Evolutionary conservation across 2,888 invertebrate species (phyloP), one percentile per base, ranked within the genome.

Genomic region (Allacma fusca): DNA sequence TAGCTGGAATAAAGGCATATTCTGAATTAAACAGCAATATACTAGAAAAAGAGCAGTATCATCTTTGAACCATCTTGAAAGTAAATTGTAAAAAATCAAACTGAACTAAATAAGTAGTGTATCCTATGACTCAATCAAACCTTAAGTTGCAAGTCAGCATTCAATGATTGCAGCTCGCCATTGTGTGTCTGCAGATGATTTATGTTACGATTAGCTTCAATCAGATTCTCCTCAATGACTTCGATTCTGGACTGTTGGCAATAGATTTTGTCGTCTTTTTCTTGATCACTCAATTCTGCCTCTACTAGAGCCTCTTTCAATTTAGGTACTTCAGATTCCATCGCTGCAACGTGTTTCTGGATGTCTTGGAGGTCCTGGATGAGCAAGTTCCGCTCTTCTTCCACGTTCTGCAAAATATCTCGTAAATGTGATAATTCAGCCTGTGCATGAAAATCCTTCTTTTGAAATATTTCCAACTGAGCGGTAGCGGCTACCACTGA

Each of bases 201-300:
- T 9, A 19, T 19, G 5, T 16, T 21, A 16, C 19, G 21, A 16
- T 57, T 57, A 21, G 57, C 57, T 7, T 4, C 57, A 57, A 5
- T 16, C 57, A 57, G 21, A 57, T 21, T 57, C n/a, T 21, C 57
- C 13, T 57, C 57, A 57, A 57, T 57, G 57, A 21, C 19, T 5
- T 57, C 57, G 5, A 57, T 57, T 57, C 5, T 57, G 57, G 57
- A 57, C 21, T 57, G 57, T 19, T 57, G 57, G 21, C 57, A 57
- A 16, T 21, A 57, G 21, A 57, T 57, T 16, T 21, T 65, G 4
- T 65, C 65, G 9, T 28, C 26, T 26, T 26, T 24, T 23, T 65
- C 65, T 65, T 26, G 16, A 21, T 26, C 21, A 24, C 4, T 4
- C 65, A 23, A 16, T 21, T 24, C 29, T 16, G 29, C 65, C 2